Evolutionary conservation across 2,888 invertebrate genomes (phyloP), one percentile per base, ranked within the genome.

Genomic region (Thymelicus sylvestris): DNA sequence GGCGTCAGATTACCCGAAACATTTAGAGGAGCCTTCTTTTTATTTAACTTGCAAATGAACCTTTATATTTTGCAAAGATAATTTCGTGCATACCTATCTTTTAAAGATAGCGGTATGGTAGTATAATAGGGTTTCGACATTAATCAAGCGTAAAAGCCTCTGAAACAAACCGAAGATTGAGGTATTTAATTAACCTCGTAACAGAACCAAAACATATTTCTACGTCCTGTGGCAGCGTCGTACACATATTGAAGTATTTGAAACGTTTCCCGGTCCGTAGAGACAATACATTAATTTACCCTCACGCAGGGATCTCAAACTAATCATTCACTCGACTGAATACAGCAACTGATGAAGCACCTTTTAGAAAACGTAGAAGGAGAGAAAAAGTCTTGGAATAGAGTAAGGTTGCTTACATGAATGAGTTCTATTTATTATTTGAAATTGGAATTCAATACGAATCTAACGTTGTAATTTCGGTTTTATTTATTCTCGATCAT

Each of bases 1-100:
- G 67, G 67, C 61, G 41, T 61, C 52, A 61, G 61, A 52, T 67
- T 67, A 60, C 67, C 44, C 38, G 24, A 67, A 50, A 67, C 48
- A 61, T 61, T 61, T 24, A 50, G 52, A 61, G 10, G 39, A 19
- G 5, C 39, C 41, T 67, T 60, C 38, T 67, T 52, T 67, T 50
- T 61, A 61, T 67, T 59, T 48, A 67, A 50, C 15, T 48, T 39
- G 52, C 67, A 52, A 52, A 52, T 52, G 15, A 52, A 52, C 19
- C 19, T 52, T 52, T 19, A 19, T 52, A 52, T 12, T 12, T 19
- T 52, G 15, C 19, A 6, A 52, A 52, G 52, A 52, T 8, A 24
- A 55, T 24, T 55, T 55, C 24, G 48, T 48, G 52, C 19, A 52
- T 55, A 55, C 44, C 44, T 10, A 55, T 55, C 24, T 55, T 12